A percentile compares a stretch with the other conserved stretches of the same genome.
These are phyloP conservation scores for Coelinius sp. DNA, from an alignment of 2,888 invertebrate genomes.

Conservation along the genomic window DNA sequence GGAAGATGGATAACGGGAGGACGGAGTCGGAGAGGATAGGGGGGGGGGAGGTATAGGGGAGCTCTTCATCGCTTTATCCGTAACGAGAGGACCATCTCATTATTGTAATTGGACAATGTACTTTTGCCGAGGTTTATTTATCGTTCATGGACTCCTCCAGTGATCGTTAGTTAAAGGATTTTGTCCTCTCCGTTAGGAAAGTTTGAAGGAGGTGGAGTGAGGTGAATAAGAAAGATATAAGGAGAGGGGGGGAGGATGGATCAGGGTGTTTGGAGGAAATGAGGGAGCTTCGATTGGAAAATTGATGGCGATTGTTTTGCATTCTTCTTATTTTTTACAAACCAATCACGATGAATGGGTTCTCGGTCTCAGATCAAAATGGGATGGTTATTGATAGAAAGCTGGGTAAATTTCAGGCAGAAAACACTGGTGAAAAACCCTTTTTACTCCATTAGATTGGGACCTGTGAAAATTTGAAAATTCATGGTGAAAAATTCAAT, in stretches of 20 bases:
- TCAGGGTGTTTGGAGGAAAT: background rate
- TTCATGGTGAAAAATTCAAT: background rate
- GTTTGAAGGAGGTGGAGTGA: conserved; percentile 12
- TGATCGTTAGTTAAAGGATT: conserved; percentile 46
- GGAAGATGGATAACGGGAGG: background rate
- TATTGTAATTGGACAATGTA: conserved; percentile 62
- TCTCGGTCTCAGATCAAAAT: background rate
- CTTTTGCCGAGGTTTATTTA: conserved; percentile 55
- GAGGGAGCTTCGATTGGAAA: background rate
- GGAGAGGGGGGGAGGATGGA: too few species aligned
- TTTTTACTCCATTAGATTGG: background rate
- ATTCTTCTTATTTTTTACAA: background rate
- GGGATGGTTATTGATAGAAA: background rate
- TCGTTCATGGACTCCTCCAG: conserved; percentile 39
- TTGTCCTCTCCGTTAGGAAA: conserved; percentile 26
- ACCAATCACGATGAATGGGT: background rate
- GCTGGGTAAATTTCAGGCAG: background rate
- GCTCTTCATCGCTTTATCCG: conserved; percentile 30
- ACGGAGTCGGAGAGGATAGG: background rate
- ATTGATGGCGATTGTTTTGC: background rate
- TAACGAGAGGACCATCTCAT: conserved; percentile 53
- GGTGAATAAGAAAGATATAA: conserved; percentile 2
- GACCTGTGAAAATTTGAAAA: background rate
- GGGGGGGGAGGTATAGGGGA: background rate
- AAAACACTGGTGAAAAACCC: background rate